Evolutionary conservation across 2,888 invertebrate species (phyloP), one percentile per base, ranked within the genome.

Genomic region (Tetragnatha montana): DNA sequence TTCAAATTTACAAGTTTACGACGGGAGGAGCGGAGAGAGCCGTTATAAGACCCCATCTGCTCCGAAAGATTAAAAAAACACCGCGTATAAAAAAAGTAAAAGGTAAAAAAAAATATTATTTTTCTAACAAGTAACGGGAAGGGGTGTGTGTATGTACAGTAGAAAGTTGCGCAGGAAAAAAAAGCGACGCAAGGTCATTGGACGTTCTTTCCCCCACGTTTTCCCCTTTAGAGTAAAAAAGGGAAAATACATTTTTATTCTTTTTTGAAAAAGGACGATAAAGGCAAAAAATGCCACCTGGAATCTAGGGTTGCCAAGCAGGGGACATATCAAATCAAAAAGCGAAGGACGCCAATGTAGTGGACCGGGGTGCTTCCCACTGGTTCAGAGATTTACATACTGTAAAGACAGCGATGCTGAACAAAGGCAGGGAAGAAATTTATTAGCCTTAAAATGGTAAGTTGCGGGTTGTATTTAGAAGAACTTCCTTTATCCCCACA

Each of bases 1-100:
- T 88, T 89, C 85, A 89, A 85, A 89, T 89, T 89, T 89, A 85
- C 81, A 89, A 89, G 89, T 89, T 89, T 89, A 89, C 89, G 85
- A 85, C 35, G 81, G 81, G 81, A 71, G 71, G 81, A 51, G 69
- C n/a, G 50, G 74, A 47, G 76, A 68, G 71, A 75, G 78, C 85
- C 89, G 85, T 84, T 85, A 89, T 89, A 89, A 85, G 85, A 85
- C 85, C 89, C 89, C 89, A 89, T 89, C 85, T 89, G 89, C 85
- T 89, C 75, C 81, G 68, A 89, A 89, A 89, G 81, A 81, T 85
- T 85, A 78, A 81, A 85, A 87, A 87, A 87, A 80, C 80, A 85
- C 69, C 70, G 81, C 85, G 75, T 89, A 85, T 81, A 86, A 88
- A 79, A n/a, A 87, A 87, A 71, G 80, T 19, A 79, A 68, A 86